Base-by-base conservation (phyloP, 1,140 invertebrate genomes). In the Himalopsyche phryganea region DNA sequence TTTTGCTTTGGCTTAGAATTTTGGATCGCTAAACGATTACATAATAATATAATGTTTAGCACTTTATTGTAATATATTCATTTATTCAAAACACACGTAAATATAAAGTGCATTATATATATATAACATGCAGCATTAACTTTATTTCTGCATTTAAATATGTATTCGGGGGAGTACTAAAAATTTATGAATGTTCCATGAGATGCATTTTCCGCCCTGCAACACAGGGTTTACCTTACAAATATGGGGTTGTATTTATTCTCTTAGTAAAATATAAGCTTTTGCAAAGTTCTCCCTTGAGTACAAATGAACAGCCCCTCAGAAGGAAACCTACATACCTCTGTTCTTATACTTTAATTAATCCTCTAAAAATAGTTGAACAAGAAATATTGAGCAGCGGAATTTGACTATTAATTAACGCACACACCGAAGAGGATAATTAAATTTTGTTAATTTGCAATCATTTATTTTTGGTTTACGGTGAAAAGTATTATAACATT, bases 341-440 rank as follows among this genome's bases (percentile, higher is more conserved):
- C 51, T 33, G 28, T 58, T 52, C 56, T 50, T 52, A 35, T 58
- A 51, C 56, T 58, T 58, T 58, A 58, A 58, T 58, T 58, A 58
- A 58, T 58, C 48, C 56, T 58, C 56, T 44, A 58, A 58, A 58
- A 58, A 58, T 58, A 58, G 56, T 58, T 58, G 48, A 58, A 58
- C 49, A 58, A 58, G 56, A 51, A 52, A 58, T 58, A 58, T 58
- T 58, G 40, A 58, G 47, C 38, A 17, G 38, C 41, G 46, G 55
- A 58, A 58, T 58, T 58, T 11, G 38, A 4, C 15, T 13, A 40
- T 40, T 13, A 40, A 11, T 51, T 42, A 42, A 58, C 55, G 42
- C 48, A 58, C 36, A 58, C 10, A 49, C 20, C 42, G 46, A 47
- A 58, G 4, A 5, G 23, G 23, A 28, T 28, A 28, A 40, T 15